phyloP scores from a whole-genome alignment of 35 echinoderm and acorn worm genomes.

The Acanthaster planci region DNA sequence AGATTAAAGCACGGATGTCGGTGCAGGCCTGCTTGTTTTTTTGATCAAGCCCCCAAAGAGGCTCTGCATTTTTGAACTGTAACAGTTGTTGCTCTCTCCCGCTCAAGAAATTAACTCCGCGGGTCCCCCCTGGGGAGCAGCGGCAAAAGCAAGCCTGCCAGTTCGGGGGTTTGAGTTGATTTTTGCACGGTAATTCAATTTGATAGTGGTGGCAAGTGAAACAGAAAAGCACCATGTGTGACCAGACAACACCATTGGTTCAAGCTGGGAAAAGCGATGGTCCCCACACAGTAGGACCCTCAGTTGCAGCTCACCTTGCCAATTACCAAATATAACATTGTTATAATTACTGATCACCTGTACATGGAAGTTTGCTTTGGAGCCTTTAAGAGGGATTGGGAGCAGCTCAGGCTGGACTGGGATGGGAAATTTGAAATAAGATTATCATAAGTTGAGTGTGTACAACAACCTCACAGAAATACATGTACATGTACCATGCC shows the following conservation, averaged over 20 bases:
- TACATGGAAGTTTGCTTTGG: too few relatives aligned
- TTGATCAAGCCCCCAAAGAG: conserved; percentile 23
- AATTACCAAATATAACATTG: conserved; percentile 34
- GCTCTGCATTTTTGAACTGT: conserved; percentile 14
- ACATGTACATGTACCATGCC: too few relatives aligned
- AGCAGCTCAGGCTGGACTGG: too few relatives aligned
- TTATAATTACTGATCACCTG: background rate
- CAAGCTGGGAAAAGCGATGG: conserved; percentile 13
- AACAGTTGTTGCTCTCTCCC: conserved; percentile 36
- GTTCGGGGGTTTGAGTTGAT: conserved; percentile 16
- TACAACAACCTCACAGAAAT: too few relatives aligned
- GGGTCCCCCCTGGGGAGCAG: conserved; percentile 9
- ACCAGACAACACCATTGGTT: background rate
- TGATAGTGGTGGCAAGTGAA: conserved; percentile 34
- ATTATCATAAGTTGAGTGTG: too few relatives aligned
- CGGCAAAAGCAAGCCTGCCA: background rate
- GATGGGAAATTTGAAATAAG: too few relatives aligned
- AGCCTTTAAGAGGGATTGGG: too few relatives aligned
- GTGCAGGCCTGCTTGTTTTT: conserved; percentile 8
- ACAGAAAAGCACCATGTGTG: conserved; percentile 32
- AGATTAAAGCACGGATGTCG: conserved; percentile 23
- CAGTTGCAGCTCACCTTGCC: background rate
- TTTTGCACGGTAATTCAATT: conserved; percentile 33
- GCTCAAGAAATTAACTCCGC: conserved; percentile 15
- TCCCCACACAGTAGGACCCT: background rate